Base-by-base conservation (phyloP, 2,888 invertebrate genomes). In the Branchellion lobata region DNA sequence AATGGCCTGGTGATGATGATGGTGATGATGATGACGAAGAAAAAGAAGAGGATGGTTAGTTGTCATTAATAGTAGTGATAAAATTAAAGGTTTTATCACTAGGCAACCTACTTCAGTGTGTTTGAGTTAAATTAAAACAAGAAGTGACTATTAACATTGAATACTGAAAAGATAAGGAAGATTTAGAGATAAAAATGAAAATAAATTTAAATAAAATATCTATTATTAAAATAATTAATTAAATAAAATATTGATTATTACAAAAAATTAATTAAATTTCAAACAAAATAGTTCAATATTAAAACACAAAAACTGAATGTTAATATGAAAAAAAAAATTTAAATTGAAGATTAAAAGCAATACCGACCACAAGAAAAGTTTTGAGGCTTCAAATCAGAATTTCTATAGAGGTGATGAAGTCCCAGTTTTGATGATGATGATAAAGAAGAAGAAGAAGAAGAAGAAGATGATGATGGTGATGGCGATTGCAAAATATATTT, bases 381-480 rank as follows among this genome's bases (percentile, higher is more conserved):
- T 61, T 34, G 77, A 29, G 33, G 71, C 33, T 74, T 27, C 24
- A 33, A 34, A 76, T 80, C 61, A 40, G 69, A 53, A 40, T 76
- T 33, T 68, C 47, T 80, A 65, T 47, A 47, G 29, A 80, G 36
- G 53, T 80, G 34, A 47, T 76, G 31, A 29, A n/a, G 65, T 1
- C 69, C 61, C 18, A 73, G 53, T 24, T 53, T 14, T 40, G 47
- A 69, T 78, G 78, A 78, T 36, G 78, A 68, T 31, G 29, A 69
- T 24, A 71, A 69, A 3, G 77, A 65, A 65, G 77, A 31, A 18
- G 61, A 77, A 21, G 65, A 61, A 31, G 36, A 24, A 24, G 36
- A 27, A 5, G 34, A 71, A 5, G 11, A 71, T 27, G 57, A 75
- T 53, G 75, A 33, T 31, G 57, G 3, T 27, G 75, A 57, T 29